phyloP scores from a whole-genome alignment of 2,888 invertebrate genomes.

The Boloria euphrosyne region DNA sequence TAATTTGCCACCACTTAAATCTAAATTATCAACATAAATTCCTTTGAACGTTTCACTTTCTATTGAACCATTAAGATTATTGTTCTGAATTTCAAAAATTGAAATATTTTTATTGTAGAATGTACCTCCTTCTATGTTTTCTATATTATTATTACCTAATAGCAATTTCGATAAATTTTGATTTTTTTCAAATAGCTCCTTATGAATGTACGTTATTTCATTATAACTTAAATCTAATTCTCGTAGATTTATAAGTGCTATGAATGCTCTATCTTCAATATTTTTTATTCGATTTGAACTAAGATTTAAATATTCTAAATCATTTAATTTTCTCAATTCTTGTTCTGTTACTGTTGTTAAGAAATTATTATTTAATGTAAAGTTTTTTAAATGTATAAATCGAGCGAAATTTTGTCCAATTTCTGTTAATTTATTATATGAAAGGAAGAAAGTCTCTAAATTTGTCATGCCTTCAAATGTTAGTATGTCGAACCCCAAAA shows the following conservation, averaged over 20 bases:
- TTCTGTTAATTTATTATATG: slow-evolving; percentile 30
- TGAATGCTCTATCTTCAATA: slow-evolving; percentile 25
- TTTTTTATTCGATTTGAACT: slow-evolving; percentile 28
- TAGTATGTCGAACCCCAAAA: slow-evolving; percentile 28
- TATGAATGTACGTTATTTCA: slow-evolving; percentile 22
- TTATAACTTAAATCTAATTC: slow-evolving; percentile 31
- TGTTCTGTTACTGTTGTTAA: slow-evolving; percentile 23
- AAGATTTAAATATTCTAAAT: slow-evolving; percentile 25
- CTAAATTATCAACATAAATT: slow-evolving; percentile 19
- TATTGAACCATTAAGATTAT: slow-evolving; percentile 25
- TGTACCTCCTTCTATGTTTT: slow-evolving; percentile 27
- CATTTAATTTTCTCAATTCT: slow-evolving; percentile 24
- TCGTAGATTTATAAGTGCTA: slow-evolving; percentile 14
- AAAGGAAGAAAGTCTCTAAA: slow-evolving; percentile 27
- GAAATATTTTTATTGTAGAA: slow-evolving; percentile 28
- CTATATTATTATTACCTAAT: slow-evolving; percentile 29
- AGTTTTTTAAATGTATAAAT: slow-evolving; percentile 28
- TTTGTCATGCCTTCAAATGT: slow-evolving; percentile 33
- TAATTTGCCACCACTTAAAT: slow-evolving; percentile 28
- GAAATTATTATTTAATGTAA: slow-evolving; percentile 26
- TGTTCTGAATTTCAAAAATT: slow-evolving; percentile 24
- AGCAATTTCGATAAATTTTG: slow-evolving; percentile 13
- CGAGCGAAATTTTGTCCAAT: slow-evolving; percentile 33
- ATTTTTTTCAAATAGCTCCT: slow-evolving; percentile 24
- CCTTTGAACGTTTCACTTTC: slow-evolving; percentile 30